Conservation (phyloP, 2,113 vertebrate genomes). For the Amblyornis subalaris region DNA sequence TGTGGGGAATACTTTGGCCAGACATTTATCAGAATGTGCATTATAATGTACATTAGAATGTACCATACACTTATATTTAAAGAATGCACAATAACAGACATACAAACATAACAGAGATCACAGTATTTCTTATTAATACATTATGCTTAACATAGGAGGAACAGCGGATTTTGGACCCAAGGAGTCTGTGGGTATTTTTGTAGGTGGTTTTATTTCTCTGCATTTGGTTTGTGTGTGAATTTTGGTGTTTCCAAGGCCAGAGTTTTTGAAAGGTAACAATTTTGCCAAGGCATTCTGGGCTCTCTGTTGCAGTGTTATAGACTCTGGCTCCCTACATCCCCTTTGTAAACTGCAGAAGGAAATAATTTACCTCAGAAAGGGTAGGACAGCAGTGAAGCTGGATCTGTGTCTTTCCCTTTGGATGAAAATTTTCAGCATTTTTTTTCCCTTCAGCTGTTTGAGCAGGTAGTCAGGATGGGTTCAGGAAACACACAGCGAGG, state of each 20-base stretch:
- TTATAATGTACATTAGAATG: neutral
- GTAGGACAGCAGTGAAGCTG: neutral
- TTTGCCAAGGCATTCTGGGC: neutral
- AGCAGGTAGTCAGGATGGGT: neutral
- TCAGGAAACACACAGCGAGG: neutral
- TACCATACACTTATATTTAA: neutral
- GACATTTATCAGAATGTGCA: neutral
- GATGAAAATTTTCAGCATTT: neutral
- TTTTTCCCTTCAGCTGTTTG: neutral
- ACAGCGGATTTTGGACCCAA: accelerated
- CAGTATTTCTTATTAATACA: neutral
- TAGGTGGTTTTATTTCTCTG: accelerated
- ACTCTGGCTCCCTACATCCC: neutral
- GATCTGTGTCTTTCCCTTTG: neutral
- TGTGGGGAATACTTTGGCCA: neutral
- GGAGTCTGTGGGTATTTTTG: neutral
- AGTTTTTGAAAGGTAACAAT: neutral
- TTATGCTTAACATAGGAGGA: neutral
- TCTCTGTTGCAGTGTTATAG: neutral
- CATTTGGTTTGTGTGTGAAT: neutral
- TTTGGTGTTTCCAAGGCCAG: neutral
- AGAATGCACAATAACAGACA: neutral
- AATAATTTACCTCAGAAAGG: neutral
- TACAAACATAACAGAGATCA: neutral
- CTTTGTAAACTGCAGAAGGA: neutral